Base-by-base conservation (phyloP, 2,888 invertebrate species). In the Temnothorax unifasciatus region DNA sequence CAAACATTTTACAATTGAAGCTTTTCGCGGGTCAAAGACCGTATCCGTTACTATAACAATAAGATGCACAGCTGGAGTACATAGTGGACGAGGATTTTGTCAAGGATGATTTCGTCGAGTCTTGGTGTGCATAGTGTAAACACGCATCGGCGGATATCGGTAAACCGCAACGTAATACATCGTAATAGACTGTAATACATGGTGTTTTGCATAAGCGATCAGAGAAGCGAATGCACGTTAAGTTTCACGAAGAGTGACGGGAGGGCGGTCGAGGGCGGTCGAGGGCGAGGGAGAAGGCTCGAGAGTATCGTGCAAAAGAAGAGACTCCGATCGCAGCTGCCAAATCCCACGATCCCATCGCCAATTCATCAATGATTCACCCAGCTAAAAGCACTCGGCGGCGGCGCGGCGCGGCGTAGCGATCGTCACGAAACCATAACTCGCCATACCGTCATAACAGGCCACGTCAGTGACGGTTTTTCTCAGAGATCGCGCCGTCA, bases 341-440 rank as follows among this genome's bases (percentile, higher is more conserved):
- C 85, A 86, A 86, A 84, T 94, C 93, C 92, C 94, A 93, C 94
- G 94, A 93, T 85, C 94, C 89, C 92, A 92, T 92, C 92, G 91
- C 87, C 92, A 91, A 92, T 89, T 87, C 92, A 94, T 94, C 91
- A 94, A 94, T 94, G 94, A 94, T 94, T 94, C 93, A 94, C 77
- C 87, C 82, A 76, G 83, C 57, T 83, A 90, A 90, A 91, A 90
- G 92, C 90, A 91, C 89, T 87, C 90, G 87, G 34, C 34, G 34
- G 34, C 34, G 34, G 34, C 34, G 2, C 21, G 25, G 25, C 34
- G 34, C 34, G 6, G 87, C 91, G 91, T 90, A 85, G 89, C 90
- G 87, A 85, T 87, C 86, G 85, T 91, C 91, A 91, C 92, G 91
- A 88, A 90, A 90, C 84, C 82, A 71, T 83, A 87, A 88, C 82